Evolutionary conservation across 2,113 vertebrate species (phyloP).

Genomic region (Colinus virginianus): DNA sequence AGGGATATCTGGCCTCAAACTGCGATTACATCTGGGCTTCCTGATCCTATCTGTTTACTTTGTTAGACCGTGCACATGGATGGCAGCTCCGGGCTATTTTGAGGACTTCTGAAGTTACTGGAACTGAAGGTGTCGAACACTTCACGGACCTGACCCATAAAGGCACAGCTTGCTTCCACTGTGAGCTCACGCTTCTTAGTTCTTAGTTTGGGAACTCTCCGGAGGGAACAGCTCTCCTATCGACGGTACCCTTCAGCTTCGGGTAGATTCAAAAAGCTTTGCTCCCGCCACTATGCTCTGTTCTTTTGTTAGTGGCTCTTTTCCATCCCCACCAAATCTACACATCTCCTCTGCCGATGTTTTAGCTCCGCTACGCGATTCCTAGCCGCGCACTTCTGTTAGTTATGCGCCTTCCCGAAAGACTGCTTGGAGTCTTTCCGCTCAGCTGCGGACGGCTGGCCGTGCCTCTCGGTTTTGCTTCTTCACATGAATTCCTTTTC

Average conservation of each 20-base stretch:
- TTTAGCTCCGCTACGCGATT: not conserved
- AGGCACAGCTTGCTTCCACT: not conserved
- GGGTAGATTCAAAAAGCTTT: not conserved
- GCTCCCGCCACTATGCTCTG: not conserved
- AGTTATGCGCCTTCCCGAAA: not conserved
- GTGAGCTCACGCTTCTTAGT: not conserved
- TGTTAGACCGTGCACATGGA: not conserved
- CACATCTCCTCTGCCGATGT: not conserved
- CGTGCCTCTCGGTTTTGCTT: conserved; percentile 27
- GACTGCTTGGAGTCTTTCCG: not conserved
- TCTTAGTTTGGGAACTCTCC: not conserved
- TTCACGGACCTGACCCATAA: not conserved
- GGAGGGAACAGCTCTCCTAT: not conserved
- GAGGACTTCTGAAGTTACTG: not conserved
- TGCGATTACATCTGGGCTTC: rapidly evolving
- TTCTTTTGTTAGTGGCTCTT: not conserved
- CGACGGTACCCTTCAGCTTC: not conserved
- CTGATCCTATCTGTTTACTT: not conserved
- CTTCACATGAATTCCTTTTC: conserved; percentile 51
- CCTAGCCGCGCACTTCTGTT: not conserved
- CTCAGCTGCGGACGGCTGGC: not conserved
- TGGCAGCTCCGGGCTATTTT: not conserved
- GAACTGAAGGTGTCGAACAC: not conserved
- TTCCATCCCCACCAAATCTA: conserved; percentile 14
- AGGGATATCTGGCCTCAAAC: not conserved